phyloP scores from a whole-genome alignment of 2,113 vertebrate species.

The Azemiops feae region DNA sequence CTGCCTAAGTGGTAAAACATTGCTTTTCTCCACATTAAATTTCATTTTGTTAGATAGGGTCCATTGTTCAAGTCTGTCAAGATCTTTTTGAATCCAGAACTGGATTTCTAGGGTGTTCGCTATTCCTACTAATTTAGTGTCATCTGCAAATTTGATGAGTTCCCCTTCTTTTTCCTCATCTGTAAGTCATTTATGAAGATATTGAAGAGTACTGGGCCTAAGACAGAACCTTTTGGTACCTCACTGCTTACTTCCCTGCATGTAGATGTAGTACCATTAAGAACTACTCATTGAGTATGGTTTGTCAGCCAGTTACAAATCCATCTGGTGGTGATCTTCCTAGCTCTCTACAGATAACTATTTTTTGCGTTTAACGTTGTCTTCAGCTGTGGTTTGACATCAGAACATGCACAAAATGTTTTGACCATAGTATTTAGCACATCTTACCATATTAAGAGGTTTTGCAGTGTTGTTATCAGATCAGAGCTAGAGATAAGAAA shows the following conservation, averaged over 20 bases:
- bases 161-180: neutral
- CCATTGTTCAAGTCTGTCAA: neutral
- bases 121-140: neutral
- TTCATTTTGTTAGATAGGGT: neutral
- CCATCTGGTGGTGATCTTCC: neutral
- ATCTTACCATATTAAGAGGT: slow-evolving; percentile 10
- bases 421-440: neutral
- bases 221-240: neutral
- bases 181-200: neutral
- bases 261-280: neutral
- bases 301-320: neutral
- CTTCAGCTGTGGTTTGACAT: neutral
- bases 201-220: neutral
- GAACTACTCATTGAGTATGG: neutral
- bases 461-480: slow-evolving; percentile 68
- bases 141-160: neutral
- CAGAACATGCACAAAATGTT: neutral
- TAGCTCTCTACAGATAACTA: neutral
- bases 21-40: neutral
- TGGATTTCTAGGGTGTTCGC: neutral
- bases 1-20: neutral
- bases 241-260: neutral
- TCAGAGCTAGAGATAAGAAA: slow-evolving; percentile 70
- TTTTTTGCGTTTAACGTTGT: neutral
- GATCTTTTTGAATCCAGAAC: neutral